Base-by-base conservation (phyloP, 2,888 invertebrate genomes). In the Aquatica leii region DNA sequence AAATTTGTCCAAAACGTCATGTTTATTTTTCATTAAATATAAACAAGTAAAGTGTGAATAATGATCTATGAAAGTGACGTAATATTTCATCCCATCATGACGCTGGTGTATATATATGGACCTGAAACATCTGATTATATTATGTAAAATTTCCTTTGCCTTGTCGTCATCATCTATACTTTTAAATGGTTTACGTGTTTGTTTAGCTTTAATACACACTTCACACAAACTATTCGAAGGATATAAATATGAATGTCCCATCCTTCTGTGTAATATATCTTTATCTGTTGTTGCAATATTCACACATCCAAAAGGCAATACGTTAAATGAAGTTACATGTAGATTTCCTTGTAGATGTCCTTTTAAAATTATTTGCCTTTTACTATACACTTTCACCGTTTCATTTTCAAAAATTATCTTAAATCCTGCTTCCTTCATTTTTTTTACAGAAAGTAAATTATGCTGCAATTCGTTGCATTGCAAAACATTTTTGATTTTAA, bases 51-150 rank as follows among this genome's bases (percentile, higher is more conserved):
- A 49, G n/a, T 18, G 49, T 18, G 49, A 15, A 18, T n/a, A 49
- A 49, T 49, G 49, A 21, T 49, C 24, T 49, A 21, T 49, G 21
- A 49, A 49, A 21, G 41, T 43, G 3, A 43, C 41, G 8, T 43
- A 43, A 9, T 43, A 43, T 15, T 43, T 43, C 41, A 43, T 49
- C 21, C 52, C 24, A 43, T 59, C 54, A 62, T 41, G 35, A 20
- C n/a, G n/a, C 63, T 63, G 8, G 20, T 5, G 15, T 60, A 61
- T 9, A 9, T 24, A 6, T 56, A 50, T 12, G 60, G 60, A 34
- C 65, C 60, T n/a, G 43, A 40, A 5, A 66, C 57, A 59, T 66
- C 66, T 8, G 43, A 37, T n/a, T 48, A 53, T 9, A 66, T 48
- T 1, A 63, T 43, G 62, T 66, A 66, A 24, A 14, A 65, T 62